Conservation (phyloP, 1,140 invertebrate genomes). For the Lutraria rhynchaena region DNA sequence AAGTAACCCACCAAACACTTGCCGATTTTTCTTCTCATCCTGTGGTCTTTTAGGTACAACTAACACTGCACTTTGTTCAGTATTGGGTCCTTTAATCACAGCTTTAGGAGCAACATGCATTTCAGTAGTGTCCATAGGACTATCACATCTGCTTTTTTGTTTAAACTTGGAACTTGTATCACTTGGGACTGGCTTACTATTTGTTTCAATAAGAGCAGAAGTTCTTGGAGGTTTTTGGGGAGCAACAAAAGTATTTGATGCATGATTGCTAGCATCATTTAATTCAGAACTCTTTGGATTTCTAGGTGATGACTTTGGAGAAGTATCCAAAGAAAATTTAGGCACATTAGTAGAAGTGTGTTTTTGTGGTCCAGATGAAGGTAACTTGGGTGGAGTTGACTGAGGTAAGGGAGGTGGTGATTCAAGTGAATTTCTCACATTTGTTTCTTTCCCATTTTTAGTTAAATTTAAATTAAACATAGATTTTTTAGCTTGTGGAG, state of each 20-base stretch:
- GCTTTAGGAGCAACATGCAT: constrained; percentile 18
- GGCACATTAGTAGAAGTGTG: not conserved
- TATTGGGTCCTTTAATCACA: constrained; percentile 31
- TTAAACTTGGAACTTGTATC: not conserved
- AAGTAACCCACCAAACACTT: constrained; percentile 48
- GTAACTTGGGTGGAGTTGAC: constrained; percentile 46
- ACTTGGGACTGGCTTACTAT: not conserved
- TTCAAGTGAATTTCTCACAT: not conserved
- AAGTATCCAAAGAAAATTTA: not conserved
- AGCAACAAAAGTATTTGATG: not conserved
- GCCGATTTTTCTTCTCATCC: constrained; percentile 46
- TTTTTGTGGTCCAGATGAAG: constrained; percentile 23
- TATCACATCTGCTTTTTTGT: constrained; percentile 7
- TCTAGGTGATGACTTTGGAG: constrained; percentile 37
- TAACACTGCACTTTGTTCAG: constrained; percentile 11
- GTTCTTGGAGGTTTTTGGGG: constrained; percentile 17
- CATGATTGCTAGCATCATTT: not conserved
- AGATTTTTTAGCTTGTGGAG: constrained; percentile 25
- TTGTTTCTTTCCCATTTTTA: not conserved
- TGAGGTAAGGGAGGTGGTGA: constrained; percentile 58
- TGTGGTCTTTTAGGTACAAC: constrained; percentile 40
- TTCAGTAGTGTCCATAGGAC: constrained; percentile 53
- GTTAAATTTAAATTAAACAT: constrained; percentile 36
- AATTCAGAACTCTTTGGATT: not conserved
- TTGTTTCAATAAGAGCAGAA: constrained; percentile 5